Evolutionary conservation across 2,888 invertebrate genomes (phyloP), one percentile per base, ranked within the genome.

Genomic region (Drosophila neotestacea): DNA sequence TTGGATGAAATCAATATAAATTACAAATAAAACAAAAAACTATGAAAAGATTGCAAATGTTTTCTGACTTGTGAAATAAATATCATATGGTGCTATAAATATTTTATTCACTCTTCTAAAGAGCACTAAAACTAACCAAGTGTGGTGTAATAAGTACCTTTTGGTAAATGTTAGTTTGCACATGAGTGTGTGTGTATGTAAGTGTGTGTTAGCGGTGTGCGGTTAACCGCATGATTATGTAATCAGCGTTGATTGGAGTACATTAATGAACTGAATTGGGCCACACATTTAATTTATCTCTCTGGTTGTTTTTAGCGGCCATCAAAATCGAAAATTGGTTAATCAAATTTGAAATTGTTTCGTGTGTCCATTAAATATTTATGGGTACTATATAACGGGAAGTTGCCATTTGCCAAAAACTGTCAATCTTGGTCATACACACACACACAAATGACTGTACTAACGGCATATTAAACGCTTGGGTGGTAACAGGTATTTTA

Each of bases 211-310:
- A 36, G 59, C 38, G 48, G 55, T 44, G 38, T 62, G 77, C 47
- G 73, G 77, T 59, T 51, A 47, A 62, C 76, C 76, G 42, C 64
- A 65, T 69, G 64, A 73, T 76, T 73, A 69, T 42, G 69, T 42
- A 55, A 73, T 61, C 50, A 44, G 41, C 36, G 39, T n/a, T 67
- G 73, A 62, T 69, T 65, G 58, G 13, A 42, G 69, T 48, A 51
- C 59, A 77, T 69, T 62, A 77, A 69, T 56, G 52, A 69, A 65
- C 41, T 56, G 51, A 64, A 62, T 73, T 56, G 47, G 47, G 22
- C 27, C 55, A 34, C 52, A 48, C 13, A 64, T 58, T 72, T 42
- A 77, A 69, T 68, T 63, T 54, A 54, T 28, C 32, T 36, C 52
- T 58, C 56, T 54, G 58, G 34, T 22, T 36, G 48, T 59, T 70